Conservation (phyloP, 1,140 invertebrate species). For the Drusus annulatus region DNA sequence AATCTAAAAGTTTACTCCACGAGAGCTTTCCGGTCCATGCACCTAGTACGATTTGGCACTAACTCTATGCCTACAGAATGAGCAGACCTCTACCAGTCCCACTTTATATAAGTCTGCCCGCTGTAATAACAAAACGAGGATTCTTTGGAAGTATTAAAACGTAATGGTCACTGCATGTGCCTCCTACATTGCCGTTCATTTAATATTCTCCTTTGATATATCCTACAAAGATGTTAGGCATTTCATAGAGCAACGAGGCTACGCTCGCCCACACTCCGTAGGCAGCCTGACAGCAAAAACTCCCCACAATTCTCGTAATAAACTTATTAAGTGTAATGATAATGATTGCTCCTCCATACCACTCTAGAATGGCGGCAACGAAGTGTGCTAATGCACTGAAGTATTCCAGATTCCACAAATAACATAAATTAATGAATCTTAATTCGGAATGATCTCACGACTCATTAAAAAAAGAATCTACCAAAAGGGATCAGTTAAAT, state of each 20-base stretch:
- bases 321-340: conserved; percentile 16
- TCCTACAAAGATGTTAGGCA: conserved; percentile 25
- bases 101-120: too few relatives aligned
- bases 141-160: not conserved
- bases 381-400: not conserved
- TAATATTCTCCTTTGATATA: conserved; percentile 7
- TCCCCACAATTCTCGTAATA: conserved; percentile 7
- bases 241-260: conserved; percentile 12
- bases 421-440: conserved; percentile 17
- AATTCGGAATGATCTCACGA: not conserved
- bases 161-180: not conserved
- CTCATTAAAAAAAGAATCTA: not conserved
- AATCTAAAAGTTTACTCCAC: too few relatives aligned
- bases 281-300: conserved; percentile 20
- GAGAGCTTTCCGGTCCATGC: too few relatives aligned
- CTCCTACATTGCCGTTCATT: conserved; percentile 17
- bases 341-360: conserved; percentile 10
- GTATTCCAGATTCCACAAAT: not conserved
- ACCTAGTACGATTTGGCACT: too few relatives aligned
- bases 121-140: too few relatives aligned
- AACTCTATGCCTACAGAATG: too few relatives aligned
- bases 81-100: too few relatives aligned
- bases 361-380: conserved; percentile 5
- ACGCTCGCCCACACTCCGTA: conserved; percentile 5
- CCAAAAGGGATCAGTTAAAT: not conserved